Evolutionary conservation across 2,113 vertebrate species (phyloP).

Genomic region (Sardina pilchardus): DNA sequence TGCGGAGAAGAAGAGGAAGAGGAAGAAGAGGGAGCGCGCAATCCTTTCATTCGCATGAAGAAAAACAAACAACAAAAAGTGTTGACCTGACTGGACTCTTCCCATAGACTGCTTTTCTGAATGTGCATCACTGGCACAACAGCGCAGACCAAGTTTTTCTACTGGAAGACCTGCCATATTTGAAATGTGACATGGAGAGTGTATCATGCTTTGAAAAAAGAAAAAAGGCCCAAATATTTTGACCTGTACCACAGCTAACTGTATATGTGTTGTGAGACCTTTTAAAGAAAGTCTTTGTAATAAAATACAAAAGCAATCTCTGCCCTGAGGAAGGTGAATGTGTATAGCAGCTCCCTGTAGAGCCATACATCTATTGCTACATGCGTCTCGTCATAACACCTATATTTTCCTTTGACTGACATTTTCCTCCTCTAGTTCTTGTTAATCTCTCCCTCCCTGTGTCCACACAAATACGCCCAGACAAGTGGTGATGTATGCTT

Average conservation of each 20-base stretch:
- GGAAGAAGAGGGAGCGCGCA: constrained; percentile 85
- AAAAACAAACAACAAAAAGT: neutral
- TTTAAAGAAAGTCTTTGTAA: neutral
- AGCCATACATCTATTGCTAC: neutral
- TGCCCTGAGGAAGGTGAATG: neutral
- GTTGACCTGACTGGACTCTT: neutral
- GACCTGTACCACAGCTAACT: neutral
- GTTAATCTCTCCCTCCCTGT: neutral
- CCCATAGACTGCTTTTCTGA: neutral
- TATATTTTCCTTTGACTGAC: constrained; percentile 20
- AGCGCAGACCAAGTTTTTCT: neutral
- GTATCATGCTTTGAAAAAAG: neutral
- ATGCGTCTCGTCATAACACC: neutral
- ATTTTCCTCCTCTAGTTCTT: constrained; percentile 8
- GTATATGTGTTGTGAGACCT: neutral
- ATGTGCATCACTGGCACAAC: neutral
- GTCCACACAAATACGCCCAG: constrained; percentile 23
- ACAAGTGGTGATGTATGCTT: constrained; percentile 53
- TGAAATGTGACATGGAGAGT: neutral
- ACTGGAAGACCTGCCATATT: neutral
- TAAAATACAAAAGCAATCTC: neutral
- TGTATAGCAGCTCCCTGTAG: neutral
- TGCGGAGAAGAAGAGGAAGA: constrained; percentile 83
- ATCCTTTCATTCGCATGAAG: constrained; percentile 81
- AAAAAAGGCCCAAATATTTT: neutral